Base-by-base conservation (phyloP, 2,797 vertebrate genomes). In the Bradypus variegatus region DNA sequence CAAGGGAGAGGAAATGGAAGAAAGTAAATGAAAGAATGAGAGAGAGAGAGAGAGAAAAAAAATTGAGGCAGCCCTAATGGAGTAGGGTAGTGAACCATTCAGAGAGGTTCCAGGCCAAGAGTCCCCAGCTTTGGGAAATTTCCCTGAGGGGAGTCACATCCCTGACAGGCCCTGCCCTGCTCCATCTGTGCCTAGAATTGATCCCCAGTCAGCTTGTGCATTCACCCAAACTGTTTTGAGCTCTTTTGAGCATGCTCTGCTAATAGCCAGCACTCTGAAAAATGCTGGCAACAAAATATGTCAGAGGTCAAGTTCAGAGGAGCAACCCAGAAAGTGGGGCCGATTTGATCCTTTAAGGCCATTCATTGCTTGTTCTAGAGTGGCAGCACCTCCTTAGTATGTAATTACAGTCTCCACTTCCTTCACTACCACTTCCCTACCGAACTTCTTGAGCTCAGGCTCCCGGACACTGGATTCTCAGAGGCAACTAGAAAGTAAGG, bases 131-230 rank as follows among this genome's bases (percentile, higher is more conserved):
- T 48, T 11, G 78, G 45, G 73, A 15, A 38, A 15, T 5, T 25
- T 48, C 58, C 64, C 50, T 0, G 14, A 38, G 36, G 6, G 3
- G 78, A 16, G 3, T 11, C 5, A 13, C 29, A n/a, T 5, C 2
- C 38, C 0, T 2, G 16, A 10, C 13, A 9, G 7, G 50, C 10
- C 41, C 13, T 2, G 4, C 25, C 64, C 23, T 29, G 18, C 36
- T 79, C 69, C 69, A 29, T 45, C 73, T 19, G 64, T 1, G 21
- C 31, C 45, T 73, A 25, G 31, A 13, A 12, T 25, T 8, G 33
- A 13, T 3, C 23, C 41, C 38, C 8, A 41, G 36, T 33, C 53
- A 62, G 55, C 62, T 23, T 15, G 4, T 8, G 67, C 27, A 2
- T 6, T 23, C 33, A 12, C 36, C 8, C 8, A 19, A 8, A 3